Base-by-base conservation (phyloP, 2,113 vertebrate genomes). In the Hippoglossus stenolepis region DNA sequence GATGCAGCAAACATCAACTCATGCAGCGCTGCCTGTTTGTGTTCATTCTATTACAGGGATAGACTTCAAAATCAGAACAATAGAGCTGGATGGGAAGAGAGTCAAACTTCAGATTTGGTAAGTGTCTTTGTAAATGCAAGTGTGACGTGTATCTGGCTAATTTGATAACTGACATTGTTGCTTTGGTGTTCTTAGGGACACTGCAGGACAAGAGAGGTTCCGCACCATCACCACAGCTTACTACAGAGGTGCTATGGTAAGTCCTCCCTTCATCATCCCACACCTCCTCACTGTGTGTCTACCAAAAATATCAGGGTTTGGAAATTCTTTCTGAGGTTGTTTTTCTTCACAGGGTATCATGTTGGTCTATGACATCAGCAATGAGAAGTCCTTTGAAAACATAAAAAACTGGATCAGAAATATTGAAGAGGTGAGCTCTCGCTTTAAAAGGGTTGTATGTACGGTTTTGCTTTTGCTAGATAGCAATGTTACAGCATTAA, bases 321-420 rank as follows among this genome's bases (percentile, higher is more conserved):
- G n/a, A 28, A 38, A 40, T n/a, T 47, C 21, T 56, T 43, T 73
- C 18, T 64, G 0, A 53, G 8, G 56, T 63, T 18, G 43, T 15
- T 7, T 77, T 17, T 75, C 65, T 28, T 81, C 53, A n/a, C 75
- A 99, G 98, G 98, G 97, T 61, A 99, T 99, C 80, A 98, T 99
- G 97, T 89, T 99, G 92, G 97, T 99, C 28, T 99, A 99, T 86
- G 98, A 99, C 87, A 99, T 99, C 92, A 96, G 97, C 90, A 99
- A 97, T 65, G 97, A 99, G 77, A 99, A 98, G 85, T 99, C 97
- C 59, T 99, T 98, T 90, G 98, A 99, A 89, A 99, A 98, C 91
- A 99, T 99, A 80, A 98, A 98, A 91, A 99, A 99, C 88, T 99
- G 98, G 97, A 99, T 98, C 85, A 95, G 97, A 85, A 99, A 99